Conservation (phyloP, 2,113 vertebrate species). For the Ctenodactylus gundi region DNA sequence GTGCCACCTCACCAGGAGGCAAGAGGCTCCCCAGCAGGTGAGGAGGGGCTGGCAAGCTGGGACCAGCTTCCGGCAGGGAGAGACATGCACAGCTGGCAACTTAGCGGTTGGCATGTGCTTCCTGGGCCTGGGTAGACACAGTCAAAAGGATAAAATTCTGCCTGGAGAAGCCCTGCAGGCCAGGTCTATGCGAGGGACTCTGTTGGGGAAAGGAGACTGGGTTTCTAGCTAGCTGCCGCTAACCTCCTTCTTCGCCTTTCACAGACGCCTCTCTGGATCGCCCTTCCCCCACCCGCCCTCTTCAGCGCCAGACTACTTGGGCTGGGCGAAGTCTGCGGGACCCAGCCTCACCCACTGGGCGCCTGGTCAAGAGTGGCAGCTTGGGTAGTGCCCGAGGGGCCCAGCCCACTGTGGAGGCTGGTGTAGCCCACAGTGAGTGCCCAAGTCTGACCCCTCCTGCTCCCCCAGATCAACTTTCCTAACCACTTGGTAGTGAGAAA, state of each 20-base stretch:
- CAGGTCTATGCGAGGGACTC: not conserved
- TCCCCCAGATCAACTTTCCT: not conserved
- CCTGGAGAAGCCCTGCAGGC: not conserved
- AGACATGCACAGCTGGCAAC: not conserved
- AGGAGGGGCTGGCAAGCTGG: not conserved
- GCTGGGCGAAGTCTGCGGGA: conserved; percentile 89
- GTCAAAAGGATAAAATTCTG: not conserved
- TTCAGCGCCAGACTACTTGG: conserved; percentile 94
- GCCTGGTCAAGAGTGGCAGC: conserved; percentile 92
- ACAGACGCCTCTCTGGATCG: conserved; percentile 44
- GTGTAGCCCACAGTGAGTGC: conserved; percentile 82
- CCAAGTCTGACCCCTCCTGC: not conserved
- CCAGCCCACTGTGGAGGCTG: conserved; percentile 64
- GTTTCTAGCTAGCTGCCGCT: not conserved
- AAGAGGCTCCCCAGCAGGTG: conserved; percentile 61
- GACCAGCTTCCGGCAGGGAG: not conserved
- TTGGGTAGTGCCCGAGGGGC: conserved; percentile 86
- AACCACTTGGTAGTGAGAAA: not conserved
- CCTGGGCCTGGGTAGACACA: not conserved
- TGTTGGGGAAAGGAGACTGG: not conserved
- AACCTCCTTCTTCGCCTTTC: not conserved
- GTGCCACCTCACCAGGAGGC: not conserved
- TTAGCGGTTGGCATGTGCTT: not conserved
- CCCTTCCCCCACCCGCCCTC: conserved; percentile 73
- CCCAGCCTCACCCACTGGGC: conserved; percentile 81